Evolutionary conservation across 2,797 vertebrate genomes (phyloP).

Genomic region (Loris lydekkerianus): DNA sequence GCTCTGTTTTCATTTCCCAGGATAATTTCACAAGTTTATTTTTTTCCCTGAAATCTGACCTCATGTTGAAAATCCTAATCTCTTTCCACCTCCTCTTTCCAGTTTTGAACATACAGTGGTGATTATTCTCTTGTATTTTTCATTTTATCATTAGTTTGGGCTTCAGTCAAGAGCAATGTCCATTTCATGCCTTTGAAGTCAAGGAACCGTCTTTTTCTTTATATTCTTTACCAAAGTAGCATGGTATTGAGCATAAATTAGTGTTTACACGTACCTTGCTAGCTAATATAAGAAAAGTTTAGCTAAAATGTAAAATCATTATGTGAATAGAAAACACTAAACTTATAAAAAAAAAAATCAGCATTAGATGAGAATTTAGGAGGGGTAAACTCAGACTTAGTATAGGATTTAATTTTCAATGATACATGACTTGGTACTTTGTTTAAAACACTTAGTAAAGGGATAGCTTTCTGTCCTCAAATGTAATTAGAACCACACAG

Average conservation of each 20-base stretch:
- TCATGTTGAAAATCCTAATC: conserved; percentile 19
- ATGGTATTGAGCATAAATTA: background rate
- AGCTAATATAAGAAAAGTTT: conserved; percentile 23
- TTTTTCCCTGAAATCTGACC: background rate
- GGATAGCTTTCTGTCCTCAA: conserved; percentile 39
- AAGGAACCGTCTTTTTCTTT: background rate
- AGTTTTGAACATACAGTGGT: background rate
- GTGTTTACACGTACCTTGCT: background rate
- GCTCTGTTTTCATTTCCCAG: background rate
- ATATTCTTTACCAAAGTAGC: conserved; percentile 14
- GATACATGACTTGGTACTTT: conserved; percentile 31
- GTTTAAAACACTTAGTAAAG: conserved; percentile 51
- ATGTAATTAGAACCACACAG: conserved; percentile 30
- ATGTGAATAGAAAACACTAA: background rate
- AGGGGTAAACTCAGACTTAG: conserved; percentile 6
- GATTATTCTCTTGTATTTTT: background rate
- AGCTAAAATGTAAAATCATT: conserved; percentile 58
- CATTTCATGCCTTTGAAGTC: background rate
- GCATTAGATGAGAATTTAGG: conserved; percentile 34
- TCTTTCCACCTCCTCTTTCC: background rate
- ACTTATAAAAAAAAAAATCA: conserved; percentile 15
- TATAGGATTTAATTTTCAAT: conserved; percentile 62
- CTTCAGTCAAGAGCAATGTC: background rate
- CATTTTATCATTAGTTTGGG: background rate
- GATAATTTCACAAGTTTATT: background rate